Evolutionary conservation across 2,888 invertebrate genomes (phyloP), one percentile per base, ranked within the genome.

Genomic region (Halictus quadricinctus): DNA sequence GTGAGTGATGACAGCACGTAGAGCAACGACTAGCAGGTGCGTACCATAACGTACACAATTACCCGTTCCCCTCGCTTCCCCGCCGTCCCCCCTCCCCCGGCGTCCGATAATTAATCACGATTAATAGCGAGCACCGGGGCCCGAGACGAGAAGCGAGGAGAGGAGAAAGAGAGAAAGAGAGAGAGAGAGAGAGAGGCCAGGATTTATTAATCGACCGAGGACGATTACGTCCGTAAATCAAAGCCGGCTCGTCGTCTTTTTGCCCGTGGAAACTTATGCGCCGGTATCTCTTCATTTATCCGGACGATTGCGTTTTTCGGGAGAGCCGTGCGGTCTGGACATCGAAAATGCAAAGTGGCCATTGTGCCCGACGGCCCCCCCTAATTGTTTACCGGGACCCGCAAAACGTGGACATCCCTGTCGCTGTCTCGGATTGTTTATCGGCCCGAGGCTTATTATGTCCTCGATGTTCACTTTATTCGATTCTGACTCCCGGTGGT

Each of bases 71-170:
- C 84, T 54, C 80, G 74, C 84, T 81, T 77, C 72, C 58, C 78
- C 36, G 5, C 36, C 36, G 36, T 5, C 4, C 36, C 36, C 36
- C 36, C 36, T 5, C 36, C 25, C 85, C 73, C n/a, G 12, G n/a
- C n/a, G 84, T 58, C 81, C 80, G 88, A 86, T 88, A 88, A 91
- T 92, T 91, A 91, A 92, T 92, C 90, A 91, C 88, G 89, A 90
- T 92, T 91, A 91, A 91, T 88, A 88, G 88, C 73, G 72, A 87
- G 88, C 69, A 41, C 43, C 78, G 72, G 29, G 21, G 75, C n/a
- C 12, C 58, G 79, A 10, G 66, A 21, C 69, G 69, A 41, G 48
- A 66, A 77, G 46, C 72, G 78, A 86, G 41, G 87, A 85, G 12
- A 18, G 69, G 25, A 46, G 54, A 21, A 6, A n/a, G 25, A 41